These are phyloP conservation scores for Quadroppia sp. DNA, from an alignment of 2,888 invertebrate genomes.

Conservation along the genomic window DNA sequence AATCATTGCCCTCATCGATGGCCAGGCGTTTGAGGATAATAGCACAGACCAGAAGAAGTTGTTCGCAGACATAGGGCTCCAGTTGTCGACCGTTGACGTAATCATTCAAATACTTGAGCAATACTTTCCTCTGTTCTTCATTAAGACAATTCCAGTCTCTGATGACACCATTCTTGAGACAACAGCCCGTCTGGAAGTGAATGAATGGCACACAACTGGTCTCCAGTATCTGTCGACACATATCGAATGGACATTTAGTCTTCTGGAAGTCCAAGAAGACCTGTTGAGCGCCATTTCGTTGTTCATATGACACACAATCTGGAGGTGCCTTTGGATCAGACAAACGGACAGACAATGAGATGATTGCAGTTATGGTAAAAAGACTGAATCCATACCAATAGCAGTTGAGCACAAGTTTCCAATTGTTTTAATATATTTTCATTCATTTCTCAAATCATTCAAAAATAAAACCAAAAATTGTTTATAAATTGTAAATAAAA, in stretches of 20 bases:
- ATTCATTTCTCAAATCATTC: background rate
- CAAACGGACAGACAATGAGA: background rate
- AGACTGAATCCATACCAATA: constrained; percentile 32
- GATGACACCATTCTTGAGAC: constrained; percentile 73
- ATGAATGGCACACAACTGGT: constrained; percentile 64
- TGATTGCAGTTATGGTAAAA: background rate
- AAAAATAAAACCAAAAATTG: background rate
- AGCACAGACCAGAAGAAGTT: constrained; percentile 65
- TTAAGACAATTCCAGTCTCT: constrained; percentile 74
- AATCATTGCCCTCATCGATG: constrained; percentile 63
- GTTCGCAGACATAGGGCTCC: constrained; percentile 70
- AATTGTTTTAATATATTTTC: constrained; percentile 39
- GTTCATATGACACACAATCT: constrained; percentile 10
- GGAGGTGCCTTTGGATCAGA: constrained; percentile 39
- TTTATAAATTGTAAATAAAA: background rate
- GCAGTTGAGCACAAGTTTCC: constrained; percentile 40
- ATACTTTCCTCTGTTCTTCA: constrained; percentile 61
- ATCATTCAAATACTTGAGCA: constrained; percentile 72
- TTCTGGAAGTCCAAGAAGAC: constrained; percentile 76
- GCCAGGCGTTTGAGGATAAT: constrained; percentile 81
- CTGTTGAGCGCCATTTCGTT: constrained; percentile 65
- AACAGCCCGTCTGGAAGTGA: constrained; percentile 77
- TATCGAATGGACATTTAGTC: constrained; percentile 71
- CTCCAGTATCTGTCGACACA: constrained; percentile 70
- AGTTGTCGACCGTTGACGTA: constrained; percentile 59